Base-by-base conservation (phyloP, 2,888 invertebrate genomes). In the Nycteola revayana region DNA sequence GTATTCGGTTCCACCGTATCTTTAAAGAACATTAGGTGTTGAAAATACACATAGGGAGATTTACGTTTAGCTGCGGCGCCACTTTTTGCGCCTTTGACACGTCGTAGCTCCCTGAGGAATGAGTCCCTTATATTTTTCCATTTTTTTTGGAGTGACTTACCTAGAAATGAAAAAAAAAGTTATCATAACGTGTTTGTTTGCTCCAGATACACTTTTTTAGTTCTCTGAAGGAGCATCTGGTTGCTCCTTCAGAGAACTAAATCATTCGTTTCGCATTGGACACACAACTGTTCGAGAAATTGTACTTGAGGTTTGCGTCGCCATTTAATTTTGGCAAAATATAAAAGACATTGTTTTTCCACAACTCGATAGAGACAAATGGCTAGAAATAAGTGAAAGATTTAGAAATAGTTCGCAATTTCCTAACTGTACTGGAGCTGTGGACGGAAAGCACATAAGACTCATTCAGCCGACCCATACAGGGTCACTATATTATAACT, bases 71-170 rank as follows among this genome's bases (percentile, higher is more conserved):
- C 40, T 36, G 35, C 39, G 3, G 32, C 36, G 6, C 31, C 36
- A 36, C 27, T 36, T 31, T 32, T 36, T 27, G n/a, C n/a, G n/a
- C n/a, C 33, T n/a, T n/a, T n/a, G n/a, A n/a, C n/a, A n/a, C n/a
- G n/a, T n/a, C n/a, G 36, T 33, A 38, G 38, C 34, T 38, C 38
- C 33, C 38, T 38, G 25, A 32, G 26, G 36, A 35, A 41, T 36
- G 28, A 41, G 32, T 40, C 40, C 31, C 35, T 40, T 35, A 40
- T 32, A 28, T 40, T 40, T 36, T 35, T 36, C 32, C 28, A 32
- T 31, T 32, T 32, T 38, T 36, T 40, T 40, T 35, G 28, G 28
- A 28, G 35, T 30, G 34, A 34, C 27, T 32, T 38, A 34, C 34
- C 34, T 39, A 25, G 11, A 25, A 38, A 40, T 27, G n/a, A n/a